Conservation (phyloP, 2,113 vertebrate genomes). For the Cichladusa arquata region DNA sequence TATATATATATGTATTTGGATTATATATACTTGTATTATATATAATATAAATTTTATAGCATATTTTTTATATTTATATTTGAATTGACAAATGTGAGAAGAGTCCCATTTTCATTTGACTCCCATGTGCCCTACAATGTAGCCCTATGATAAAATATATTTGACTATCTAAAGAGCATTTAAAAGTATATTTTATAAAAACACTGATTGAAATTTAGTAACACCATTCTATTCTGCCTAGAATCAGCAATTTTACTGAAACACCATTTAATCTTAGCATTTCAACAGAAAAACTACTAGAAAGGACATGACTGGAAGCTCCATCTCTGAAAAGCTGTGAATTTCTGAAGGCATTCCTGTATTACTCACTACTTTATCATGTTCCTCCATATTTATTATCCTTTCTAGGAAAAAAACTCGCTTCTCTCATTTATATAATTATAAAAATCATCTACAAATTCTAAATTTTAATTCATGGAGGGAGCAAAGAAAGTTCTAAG, state of each 20-base stretch:
- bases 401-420: neutral
- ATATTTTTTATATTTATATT: neutral
- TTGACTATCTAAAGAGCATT: neutral
- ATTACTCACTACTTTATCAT: neutral
- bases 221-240: neutral
- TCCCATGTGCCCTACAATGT: neutral
- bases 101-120: neutral
- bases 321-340: neutral
- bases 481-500: neutral
- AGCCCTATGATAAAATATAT: neutral
- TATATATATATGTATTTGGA: neutral
- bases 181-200: neutral
- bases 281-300: neutral
- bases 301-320: neutral
- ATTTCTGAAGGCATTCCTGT: neutral
- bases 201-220: neutral
- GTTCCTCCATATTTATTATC: neutral
- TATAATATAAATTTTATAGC: too few relatives aligned
- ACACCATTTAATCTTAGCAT: neutral
- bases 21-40: neutral
- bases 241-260: neutral
- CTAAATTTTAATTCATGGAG: neutral
- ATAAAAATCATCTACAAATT: neutral
- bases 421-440: neutral
- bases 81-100: neutral